These are phyloP conservation scores for Pristionchus fissidentatus DNA, from an alignment of 2,888 invertebrate genomes.

Conservation along the genomic window DNA sequence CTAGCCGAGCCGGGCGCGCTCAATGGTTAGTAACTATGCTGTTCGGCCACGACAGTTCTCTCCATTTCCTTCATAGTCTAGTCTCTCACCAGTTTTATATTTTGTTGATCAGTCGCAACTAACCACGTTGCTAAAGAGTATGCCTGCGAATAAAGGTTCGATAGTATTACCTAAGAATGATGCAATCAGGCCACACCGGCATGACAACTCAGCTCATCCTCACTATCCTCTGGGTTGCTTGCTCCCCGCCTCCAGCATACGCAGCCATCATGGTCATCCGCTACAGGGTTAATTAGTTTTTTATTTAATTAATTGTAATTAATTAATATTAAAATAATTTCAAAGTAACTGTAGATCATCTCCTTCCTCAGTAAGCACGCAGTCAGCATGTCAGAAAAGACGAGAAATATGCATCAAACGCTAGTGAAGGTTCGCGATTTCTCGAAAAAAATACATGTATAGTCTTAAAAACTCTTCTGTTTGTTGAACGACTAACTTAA, in stretches of 20 bases:
- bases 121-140: too few relatives aligned
- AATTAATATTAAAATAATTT: neutral
- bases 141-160: too few relatives aligned
- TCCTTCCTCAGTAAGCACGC: neutral
- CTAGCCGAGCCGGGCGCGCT: neutral
- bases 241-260: neutral
- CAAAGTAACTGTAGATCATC: neutral
- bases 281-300: too few relatives aligned
- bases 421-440: neutral
- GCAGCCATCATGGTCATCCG: neutral
- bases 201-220: neutral
- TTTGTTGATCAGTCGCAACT: neutral
- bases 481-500: too few relatives aligned
- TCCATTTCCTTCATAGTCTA: too few relatives aligned
- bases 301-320: too few relatives aligned
- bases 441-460: too few relatives aligned
- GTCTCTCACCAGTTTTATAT: too few relatives aligned
- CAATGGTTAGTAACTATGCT: neutral
- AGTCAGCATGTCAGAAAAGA: neutral
- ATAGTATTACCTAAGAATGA: too few relatives aligned
- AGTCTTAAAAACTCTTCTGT: too few relatives aligned
- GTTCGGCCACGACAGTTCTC: too few relatives aligned
- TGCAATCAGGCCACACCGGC: neutral
- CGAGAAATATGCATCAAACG: neutral
- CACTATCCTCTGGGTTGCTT: conserved; percentile 1